Conservation (phyloP, 1,140 invertebrate genomes). For the Plectrocnemia conspersa region DNA sequence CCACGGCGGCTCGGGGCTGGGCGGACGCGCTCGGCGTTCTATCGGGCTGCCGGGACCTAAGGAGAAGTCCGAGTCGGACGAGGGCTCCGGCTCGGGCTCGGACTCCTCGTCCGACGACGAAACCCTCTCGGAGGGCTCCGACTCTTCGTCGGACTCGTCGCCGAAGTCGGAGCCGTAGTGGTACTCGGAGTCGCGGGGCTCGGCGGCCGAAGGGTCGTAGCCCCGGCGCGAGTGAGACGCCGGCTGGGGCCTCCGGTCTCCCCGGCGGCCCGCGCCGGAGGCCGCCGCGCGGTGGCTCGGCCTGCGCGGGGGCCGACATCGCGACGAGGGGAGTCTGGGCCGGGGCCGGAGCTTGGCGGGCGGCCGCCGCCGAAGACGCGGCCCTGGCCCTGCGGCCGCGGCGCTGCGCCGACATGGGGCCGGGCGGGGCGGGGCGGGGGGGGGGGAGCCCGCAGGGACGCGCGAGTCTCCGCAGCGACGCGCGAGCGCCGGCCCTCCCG, state of each 20-base stretch:
- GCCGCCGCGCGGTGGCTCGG: constrained; percentile 72
- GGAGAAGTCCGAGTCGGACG: constrained; percentile 80
- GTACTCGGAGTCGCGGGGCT: constrained; percentile 79
- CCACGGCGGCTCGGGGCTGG: constrained; percentile 84
- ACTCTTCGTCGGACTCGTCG: constrained; percentile 73
- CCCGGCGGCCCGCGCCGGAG: constrained; percentile 61
- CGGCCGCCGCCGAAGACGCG: neutral
- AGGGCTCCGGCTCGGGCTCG: constrained; percentile 39
- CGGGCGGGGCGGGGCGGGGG: neutral
- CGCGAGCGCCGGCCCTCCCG: constrained; percentile 15
- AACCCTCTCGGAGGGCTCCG: constrained; percentile 68
- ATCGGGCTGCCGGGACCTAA: constrained; percentile 69
- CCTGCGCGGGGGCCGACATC: neutral
- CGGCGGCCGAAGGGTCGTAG: constrained; percentile 67
- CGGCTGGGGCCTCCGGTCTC: no score
- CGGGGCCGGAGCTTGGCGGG: neutral
- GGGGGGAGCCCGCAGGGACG: constrained; percentile 40
- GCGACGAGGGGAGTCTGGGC: neutral
- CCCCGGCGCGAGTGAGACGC: constrained; percentile 59
- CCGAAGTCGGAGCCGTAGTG: constrained; percentile 88
- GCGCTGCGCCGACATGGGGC: constrained; percentile 19
- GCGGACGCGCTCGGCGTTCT: constrained; percentile 56
- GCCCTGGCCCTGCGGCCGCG: neutral
- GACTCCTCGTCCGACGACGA: constrained; percentile 58
- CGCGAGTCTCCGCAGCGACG: constrained; percentile 35